Conservation (phyloP, 2,113 vertebrate species). For the Vicugna pacos region DNA sequence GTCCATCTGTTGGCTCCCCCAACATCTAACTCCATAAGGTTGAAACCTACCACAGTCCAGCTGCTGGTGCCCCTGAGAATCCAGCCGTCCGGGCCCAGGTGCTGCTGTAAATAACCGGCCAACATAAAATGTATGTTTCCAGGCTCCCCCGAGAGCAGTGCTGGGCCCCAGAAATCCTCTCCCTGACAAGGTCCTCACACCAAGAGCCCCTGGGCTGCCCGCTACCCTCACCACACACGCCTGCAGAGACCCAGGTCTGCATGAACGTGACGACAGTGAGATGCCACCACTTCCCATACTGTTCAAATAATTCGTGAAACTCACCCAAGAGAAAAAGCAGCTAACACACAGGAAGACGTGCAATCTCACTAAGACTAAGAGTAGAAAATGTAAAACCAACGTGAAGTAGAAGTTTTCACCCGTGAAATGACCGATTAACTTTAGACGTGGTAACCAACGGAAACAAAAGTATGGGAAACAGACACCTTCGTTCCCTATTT, state of each 20-base stretch:
- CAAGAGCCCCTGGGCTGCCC: no score
- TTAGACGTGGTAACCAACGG: background rate
- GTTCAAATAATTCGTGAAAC: background rate
- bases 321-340: background rate
- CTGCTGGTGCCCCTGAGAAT: background rate
- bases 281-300: background rate
- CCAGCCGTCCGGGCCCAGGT: background rate
- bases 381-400: conserved; percentile 12
- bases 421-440: background rate
- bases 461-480: background rate
- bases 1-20: background rate
- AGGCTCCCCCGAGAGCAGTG: background rate
- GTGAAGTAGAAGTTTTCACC: background rate
- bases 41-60: background rate
- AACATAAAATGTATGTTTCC: background rate
- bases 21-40: background rate
- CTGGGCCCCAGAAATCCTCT: background rate
- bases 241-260: background rate
- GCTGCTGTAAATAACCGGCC: background rate
- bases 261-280: background rate
- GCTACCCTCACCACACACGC: background rate
- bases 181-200: background rate
- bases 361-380: background rate
- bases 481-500: background rate
- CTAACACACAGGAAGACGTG: background rate